Base-by-base conservation (phyloP, 2,888 invertebrate species). In the Coelopa pilipes region DNA sequence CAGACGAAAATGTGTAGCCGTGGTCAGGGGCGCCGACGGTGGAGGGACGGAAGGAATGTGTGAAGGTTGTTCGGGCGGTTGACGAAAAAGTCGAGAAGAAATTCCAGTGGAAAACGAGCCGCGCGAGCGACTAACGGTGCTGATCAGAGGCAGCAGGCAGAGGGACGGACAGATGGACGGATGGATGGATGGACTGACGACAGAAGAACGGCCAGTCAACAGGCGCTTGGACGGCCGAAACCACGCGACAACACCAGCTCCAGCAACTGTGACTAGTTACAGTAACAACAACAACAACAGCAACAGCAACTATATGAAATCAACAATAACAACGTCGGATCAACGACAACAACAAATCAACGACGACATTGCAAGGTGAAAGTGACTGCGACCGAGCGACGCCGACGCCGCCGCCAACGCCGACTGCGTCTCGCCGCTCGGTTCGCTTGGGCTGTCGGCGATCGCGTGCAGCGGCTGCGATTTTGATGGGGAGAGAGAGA, bases 301-400 rank as follows among this genome's bases (percentile, higher is more conserved):
- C 57, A 69, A 12, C 53, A 53, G 10, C 53, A 53, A 15, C n/a
- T 7, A 53, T 15, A 3, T 15, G 49, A 21, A 0, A 59, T 11
- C 62, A 60, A 75, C 45, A 68, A 70, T 49, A 59, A 65, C 13
- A 59, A n/a, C 21, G 24, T 21, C 57, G 49, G 45, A 53, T 11
- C 45, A 65, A 55, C 19, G 84, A 86, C 84, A 85, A 86, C 87
- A 50, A 15, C 13, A 15, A n/a, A 9, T 50, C 87, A 84, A 83
- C 86, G 82, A 87, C 85, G 86, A 82, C 86, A 86, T 87, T 86
- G 86, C 85, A 86, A 86, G 86, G 86, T 87, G 86, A 86, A 86
- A 86, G 86, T 86, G 84, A 87, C 82, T 80, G 70, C 81, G 82
- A 34, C 34, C 34, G 7, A 34, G 7, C 34, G 34, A 34, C 34